Evolutionary conservation across 2,113 vertebrate genomes (phyloP), one percentile per base, ranked within the genome.

Genomic region (Crypturellus undulatus): DNA sequence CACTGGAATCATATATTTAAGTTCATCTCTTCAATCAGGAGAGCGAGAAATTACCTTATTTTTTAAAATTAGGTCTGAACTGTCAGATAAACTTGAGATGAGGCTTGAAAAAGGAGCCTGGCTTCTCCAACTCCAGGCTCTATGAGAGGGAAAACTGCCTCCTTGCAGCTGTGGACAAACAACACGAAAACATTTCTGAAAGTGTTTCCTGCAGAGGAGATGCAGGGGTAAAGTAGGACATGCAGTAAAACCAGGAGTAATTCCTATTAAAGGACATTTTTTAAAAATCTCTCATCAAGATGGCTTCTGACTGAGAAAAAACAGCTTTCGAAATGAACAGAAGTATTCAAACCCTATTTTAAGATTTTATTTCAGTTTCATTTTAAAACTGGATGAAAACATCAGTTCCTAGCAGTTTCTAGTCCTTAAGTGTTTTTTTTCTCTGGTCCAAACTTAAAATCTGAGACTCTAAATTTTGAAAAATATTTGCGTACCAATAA

Each of bases 11-110:
- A 12, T 40, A 47, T 19, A 92, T 76, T 72, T 78, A 84, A 92
- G 64, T 83, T 94, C 89, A 90, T 84, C 65, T 75, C 86, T 80
- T 90, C 83, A 68, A 81, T 75, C 69, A 84, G 32, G 62, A 89
- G 59, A 68, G 73, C 36, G 1, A 86, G 77, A 87, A 91, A 94
- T 70, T 78, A 59, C 67, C 58, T 84, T 90, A 20, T 45, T 42
- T 34, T 19, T 7, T 5, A 21, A 3, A 87, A 32, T 17, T 52
- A 52, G 58, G 64, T 77, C 65, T 89, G 83, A 93, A n/a, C 70
- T 82, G 58, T 71, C 91, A 84, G 63, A 92, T 65, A 81, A 69
- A 45, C 47, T 19, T 1, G 9, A 85, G 56, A 85, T 73, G 88
- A 77, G 28, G 52, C 47, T 71, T 43, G 62, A 79, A 87, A 65